These are phyloP conservation scores for Emys orbicularis DNA, from an alignment of 2,797 vertebrate species.

Conservation along the genomic window DNA sequence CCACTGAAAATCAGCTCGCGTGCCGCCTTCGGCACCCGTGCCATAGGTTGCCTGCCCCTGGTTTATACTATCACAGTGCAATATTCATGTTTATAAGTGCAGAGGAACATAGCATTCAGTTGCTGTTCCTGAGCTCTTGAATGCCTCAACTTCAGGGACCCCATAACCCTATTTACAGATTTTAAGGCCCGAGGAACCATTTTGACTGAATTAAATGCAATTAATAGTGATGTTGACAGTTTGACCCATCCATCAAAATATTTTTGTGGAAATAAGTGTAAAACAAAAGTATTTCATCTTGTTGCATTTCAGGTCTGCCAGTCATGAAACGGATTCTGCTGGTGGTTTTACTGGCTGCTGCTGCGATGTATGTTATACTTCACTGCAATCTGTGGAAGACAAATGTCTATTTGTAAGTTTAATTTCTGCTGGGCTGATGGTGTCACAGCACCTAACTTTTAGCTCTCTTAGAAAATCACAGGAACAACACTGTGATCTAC, in stretches of 20 bases:
- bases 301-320: constrained; percentile 74
- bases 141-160: background rate
- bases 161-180: background rate
- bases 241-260: background rate
- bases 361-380: constrained; percentile 83
- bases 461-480: background rate
- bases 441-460: background rate
- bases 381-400: constrained; percentile 83
- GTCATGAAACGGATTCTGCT: constrained; percentile 84
- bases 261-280: background rate
- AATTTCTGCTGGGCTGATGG: background rate
- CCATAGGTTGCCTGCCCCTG: too few species aligned
- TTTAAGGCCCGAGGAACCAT: background rate
- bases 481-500: background rate
- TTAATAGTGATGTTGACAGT: background rate
- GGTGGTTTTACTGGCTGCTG: constrained; percentile 79
- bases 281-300: background rate
- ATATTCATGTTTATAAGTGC: fast-evolving
- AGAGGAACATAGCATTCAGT: background rate
- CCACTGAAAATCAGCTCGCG: too few species aligned
- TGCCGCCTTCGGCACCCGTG: too few species aligned
- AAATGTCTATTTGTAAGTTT: constrained; percentile 79
- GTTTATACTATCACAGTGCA: background rate
- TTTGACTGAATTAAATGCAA: background rate
- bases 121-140: background rate